phyloP scores from a whole-genome alignment of 2,888 invertebrate species.

The Apotomis capreana region DNA sequence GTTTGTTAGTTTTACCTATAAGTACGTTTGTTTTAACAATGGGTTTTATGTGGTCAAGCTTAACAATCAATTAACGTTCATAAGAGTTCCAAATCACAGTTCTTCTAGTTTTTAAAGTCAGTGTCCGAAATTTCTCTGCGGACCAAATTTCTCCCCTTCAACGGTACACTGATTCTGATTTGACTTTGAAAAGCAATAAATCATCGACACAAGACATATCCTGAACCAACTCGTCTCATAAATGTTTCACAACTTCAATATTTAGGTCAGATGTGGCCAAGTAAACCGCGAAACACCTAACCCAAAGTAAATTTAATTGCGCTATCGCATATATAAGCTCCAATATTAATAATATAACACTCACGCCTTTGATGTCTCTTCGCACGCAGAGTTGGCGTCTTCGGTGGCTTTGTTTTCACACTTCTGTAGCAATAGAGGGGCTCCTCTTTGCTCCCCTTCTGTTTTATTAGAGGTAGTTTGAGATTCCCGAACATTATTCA shows the following conservation, averaged over 20 bases:
- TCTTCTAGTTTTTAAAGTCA: no score
- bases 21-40: no score
- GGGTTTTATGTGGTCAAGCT: no score
- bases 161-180: no score
- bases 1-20: no score
- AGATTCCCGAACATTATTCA: constrained; percentile 82
- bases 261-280: not conserved
- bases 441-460: constrained; percentile 74
- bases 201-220: not conserved
- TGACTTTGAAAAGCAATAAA: not conserved
- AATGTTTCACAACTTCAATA: not conserved
- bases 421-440: constrained; percentile 78
- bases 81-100: no score
- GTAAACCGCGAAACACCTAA: not conserved
- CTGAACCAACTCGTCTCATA: not conserved
- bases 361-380: constrained; percentile 80
- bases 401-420: constrained; percentile 82
- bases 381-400: constrained; percentile 81
- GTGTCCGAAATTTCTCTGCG: no score
- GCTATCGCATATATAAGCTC: constrained; percentile 5
- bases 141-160: no score
- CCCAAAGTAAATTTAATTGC: constrained; percentile 12
- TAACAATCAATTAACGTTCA: no score
- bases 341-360: constrained; percentile 48
- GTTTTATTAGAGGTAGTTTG: constrained; percentile 79